Percentiles rank a stretch among this genome's conserved stretches.
phyloP scores from a whole-genome alignment of 1,140 invertebrate species.

The Cydia strobilella region DNA sequence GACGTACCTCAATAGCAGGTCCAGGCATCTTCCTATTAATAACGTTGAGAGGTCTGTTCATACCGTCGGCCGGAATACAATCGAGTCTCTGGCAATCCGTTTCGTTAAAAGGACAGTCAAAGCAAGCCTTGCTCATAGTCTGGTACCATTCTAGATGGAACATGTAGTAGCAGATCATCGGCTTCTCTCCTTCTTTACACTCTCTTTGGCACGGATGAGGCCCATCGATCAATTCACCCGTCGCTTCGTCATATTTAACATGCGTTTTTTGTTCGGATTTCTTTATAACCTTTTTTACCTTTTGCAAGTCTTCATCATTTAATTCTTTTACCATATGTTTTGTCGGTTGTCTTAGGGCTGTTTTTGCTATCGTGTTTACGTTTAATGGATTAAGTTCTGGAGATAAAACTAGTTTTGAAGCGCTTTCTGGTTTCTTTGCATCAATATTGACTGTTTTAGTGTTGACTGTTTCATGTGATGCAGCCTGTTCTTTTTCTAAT shows the following conservation, averaged over 20 bases:
- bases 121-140: constrained; percentile 93
- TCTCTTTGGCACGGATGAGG: constrained; percentile 77
- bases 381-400: constrained; percentile 38
- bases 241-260: constrained; percentile 67
- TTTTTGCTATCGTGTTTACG: constrained; percentile 45
- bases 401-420: constrained; percentile 63
- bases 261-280: constrained; percentile 57
- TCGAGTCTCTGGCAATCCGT: constrained; percentile 89
- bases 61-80: constrained; percentile 91
- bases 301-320: constrained; percentile 37
- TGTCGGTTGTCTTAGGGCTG: constrained; percentile 45
- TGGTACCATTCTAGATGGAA: constrained; percentile 90
- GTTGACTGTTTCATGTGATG: constrained; percentile 34
- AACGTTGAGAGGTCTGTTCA: constrained; percentile 86
- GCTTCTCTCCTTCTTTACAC: constrained; percentile 75
- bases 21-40: constrained; percentile 94
- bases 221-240: constrained; percentile 63
- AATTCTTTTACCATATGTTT: constrained; percentile 42
- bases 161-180: constrained; percentile 85
- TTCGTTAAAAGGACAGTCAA: constrained; percentile 87
- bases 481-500: constrained; percentile 37
- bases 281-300: constrained; percentile 41
- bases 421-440: constrained; percentile 55
- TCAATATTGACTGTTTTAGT: constrained; percentile 50
- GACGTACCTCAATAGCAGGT: constrained; percentile 88